phyloP scores from a whole-genome alignment of 92 coral and sea anemone genomes.

The Umimayanthus kanabou region DNA sequence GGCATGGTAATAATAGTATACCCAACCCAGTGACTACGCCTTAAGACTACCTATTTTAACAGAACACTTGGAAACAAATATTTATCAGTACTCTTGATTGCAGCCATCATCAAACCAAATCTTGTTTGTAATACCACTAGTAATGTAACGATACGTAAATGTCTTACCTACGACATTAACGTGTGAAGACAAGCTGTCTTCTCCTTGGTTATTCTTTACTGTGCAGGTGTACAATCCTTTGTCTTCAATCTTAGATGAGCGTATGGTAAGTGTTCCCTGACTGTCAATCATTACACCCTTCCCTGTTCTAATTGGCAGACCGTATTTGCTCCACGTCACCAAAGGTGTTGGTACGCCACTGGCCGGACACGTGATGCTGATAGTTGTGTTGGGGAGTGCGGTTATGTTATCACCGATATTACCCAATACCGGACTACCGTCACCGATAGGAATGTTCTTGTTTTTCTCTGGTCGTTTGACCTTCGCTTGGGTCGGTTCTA shows the following conservation, averaged over 20 bases:
- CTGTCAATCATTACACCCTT: too few species aligned
- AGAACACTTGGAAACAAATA: neutral
- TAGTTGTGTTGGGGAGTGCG: constrained; percentile 43
- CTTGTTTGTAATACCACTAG: neutral
- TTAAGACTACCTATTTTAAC: neutral
- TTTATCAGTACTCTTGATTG: too few species aligned
- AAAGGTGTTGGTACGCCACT: constrained; percentile 46
- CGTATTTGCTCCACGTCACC: constrained; percentile 45
- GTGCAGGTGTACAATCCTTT: too few species aligned
- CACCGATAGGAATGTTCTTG: too few species aligned
- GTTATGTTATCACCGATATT: constrained; percentile 34
- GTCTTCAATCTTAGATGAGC: too few species aligned
- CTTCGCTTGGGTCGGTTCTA: too few species aligned
- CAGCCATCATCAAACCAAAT: neutral
- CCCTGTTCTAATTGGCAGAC: neutral
- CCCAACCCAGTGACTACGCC: neutral
- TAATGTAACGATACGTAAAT: too few species aligned
- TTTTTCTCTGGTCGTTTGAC: too few species aligned
- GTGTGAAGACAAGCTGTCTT: neutral
- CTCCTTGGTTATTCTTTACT: too few species aligned
- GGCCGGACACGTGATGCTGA: constrained; percentile 36
- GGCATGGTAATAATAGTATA: neutral
- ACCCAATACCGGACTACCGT: too few species aligned
- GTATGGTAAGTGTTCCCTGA: too few species aligned
- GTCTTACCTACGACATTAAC: neutral